A percentile compares a stretch with the other conserved stretches of the same genome.
These are phyloP conservation scores for Lamellibrachia luymesi DNA, from an alignment of 1,140 invertebrate species.

Conservation along the genomic window DNA sequence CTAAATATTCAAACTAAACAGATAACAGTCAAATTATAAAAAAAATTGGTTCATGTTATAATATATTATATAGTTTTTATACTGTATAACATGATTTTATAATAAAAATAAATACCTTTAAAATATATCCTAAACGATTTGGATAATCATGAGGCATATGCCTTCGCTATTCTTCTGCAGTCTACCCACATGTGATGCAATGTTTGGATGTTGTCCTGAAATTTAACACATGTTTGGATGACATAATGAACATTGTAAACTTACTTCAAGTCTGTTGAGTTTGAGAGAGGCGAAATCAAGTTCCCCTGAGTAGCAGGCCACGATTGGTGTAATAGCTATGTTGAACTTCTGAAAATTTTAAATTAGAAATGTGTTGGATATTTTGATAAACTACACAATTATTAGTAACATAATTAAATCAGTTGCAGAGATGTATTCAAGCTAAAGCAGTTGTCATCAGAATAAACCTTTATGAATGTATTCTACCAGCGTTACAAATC, in stretches of 20 bases:
- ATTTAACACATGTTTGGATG: not conserved
- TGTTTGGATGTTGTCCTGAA: not conserved
- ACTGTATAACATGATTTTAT: no score
- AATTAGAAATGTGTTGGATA: not conserved
- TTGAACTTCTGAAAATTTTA: slow-evolving; percentile 16
- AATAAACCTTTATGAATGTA: no score
- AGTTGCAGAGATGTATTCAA: no score
- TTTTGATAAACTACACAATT: not conserved
- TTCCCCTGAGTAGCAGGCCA: slow-evolving; percentile 21
- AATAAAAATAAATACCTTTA: no score
- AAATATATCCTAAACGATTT: not conserved
- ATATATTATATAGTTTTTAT: no score
- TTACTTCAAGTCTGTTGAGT: slow-evolving; percentile 27
- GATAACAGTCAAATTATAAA: no score
- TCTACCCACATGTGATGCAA: not conserved
- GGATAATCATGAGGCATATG: not conserved
- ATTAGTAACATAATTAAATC: no score
- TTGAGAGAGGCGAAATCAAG: slow-evolving; percentile 25
- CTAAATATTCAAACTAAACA: no score
- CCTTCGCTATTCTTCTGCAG: not conserved
- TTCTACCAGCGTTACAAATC: no score
- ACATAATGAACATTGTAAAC: not conserved
- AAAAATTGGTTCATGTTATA: no score
- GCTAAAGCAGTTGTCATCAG: no score
- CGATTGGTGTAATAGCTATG: slow-evolving; percentile 18